Base-by-base conservation (phyloP, 2,888 invertebrate species). In the Xanthorhoe designata region DNA sequence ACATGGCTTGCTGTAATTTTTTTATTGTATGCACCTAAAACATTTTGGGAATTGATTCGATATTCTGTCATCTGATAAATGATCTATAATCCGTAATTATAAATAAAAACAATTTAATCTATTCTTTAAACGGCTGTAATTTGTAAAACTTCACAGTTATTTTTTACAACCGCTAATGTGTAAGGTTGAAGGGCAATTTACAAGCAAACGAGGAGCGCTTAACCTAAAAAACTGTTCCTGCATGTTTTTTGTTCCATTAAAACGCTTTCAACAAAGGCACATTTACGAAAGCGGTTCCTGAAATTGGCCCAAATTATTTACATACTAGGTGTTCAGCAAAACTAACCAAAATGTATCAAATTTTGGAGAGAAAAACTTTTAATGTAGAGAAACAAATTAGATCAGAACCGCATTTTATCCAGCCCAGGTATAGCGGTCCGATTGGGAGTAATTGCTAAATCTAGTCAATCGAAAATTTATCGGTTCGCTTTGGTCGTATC, bases 391-490 rank as follows among this genome's bases (percentile, higher is more conserved):
- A 19, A 50, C 55, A 54, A 51, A 60, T 56, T 63, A 57, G 54
- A 58, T 62, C 45, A 45, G 49, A 49, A 50, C 55, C 32, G 18
- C 52, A 47, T 18, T 68, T 59, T 53, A 68, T 53, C 49, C 52
- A 60, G 55, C 53, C 53, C 60, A 63, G 68, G 63, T 61, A 55
- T 45, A 29, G 32, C 62, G 57, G 29, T 29, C 56, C 50, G 53
- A 61, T 59, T 29, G 56, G 54, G 60, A 70, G 70, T 78, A 78
- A 78, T 78, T 78, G 68, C 71, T 45, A 69, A 73, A 71, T 63
- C 75, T 75, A 78, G 77, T 78, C 76, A 74, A 73, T 74, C 74
- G 79, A 72, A 71, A 75, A 78, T 77, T 69, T 74, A 76, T 76
- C 71, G 68, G 69, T 68, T 75, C 75, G 69, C 69, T 64, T 67